Percentiles rank a stretch among this genome's conserved stretches.
Conservation (phyloP, 2,888 invertebrate genomes). For the Trachelus tabidus region DNA sequence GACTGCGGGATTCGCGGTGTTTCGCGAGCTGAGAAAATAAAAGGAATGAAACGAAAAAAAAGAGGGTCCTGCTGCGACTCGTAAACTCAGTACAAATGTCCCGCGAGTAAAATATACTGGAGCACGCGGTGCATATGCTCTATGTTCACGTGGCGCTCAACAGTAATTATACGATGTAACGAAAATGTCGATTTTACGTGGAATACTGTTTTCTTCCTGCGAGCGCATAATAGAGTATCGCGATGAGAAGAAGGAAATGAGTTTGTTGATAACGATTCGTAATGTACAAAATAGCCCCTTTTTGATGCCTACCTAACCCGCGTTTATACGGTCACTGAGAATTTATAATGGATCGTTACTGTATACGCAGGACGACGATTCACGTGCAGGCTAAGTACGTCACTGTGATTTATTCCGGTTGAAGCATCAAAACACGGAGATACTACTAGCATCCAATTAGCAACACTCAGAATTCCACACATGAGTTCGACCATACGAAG, state of each 20-base stretch:
- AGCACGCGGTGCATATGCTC: background rate
- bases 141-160: background rate
- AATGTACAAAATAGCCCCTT: background rate
- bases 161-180: background rate
- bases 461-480: background rate
- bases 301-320: background rate
- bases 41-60: background rate
- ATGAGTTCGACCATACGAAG: background rate
- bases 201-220: background rate
- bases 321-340: background rate
- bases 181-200: background rate
- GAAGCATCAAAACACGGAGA: background rate
- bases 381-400: background rate
- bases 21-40: background rate
- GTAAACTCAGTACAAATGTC: background rate
- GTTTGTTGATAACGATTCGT: background rate
- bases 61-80: background rate
- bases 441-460: background rate
- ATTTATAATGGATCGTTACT: background rate
- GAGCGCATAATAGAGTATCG: background rate
- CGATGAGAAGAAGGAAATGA: background rate
- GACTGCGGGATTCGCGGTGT: background rate
- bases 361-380: background rate
- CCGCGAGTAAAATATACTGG: background rate
- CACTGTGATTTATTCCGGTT: background rate